phyloP scores from a whole-genome alignment of 2,113 vertebrate genomes.

The Myotis yumanensis region DNA sequence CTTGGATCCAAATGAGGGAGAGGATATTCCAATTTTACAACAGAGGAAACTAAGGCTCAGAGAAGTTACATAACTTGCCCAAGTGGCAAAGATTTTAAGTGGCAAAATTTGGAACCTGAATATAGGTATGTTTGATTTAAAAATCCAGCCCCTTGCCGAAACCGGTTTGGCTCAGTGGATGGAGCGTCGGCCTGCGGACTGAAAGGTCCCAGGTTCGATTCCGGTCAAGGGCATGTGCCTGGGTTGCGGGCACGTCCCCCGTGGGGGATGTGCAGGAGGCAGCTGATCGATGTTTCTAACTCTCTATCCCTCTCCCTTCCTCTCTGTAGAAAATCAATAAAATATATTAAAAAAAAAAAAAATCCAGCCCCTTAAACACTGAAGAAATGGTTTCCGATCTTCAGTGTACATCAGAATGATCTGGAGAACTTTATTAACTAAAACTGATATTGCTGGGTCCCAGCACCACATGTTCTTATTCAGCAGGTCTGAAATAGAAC shows the following conservation, averaged over 20 bases:
- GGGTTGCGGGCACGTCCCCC: too few species aligned
- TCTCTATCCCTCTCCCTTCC: too few species aligned
- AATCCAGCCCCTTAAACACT: not conserved
- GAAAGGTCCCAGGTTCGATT: too few species aligned
- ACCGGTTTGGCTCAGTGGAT: too few species aligned
- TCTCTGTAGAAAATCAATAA: too few species aligned
- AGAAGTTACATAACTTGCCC: not conserved
- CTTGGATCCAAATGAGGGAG: not conserved
- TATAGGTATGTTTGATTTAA: constrained; percentile 4
- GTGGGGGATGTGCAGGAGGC: too few species aligned
- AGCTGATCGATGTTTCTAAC: too few species aligned
- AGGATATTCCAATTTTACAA: not conserved
- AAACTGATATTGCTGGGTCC: not conserved
- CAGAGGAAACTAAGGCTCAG: not conserved
- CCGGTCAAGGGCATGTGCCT: too few species aligned
- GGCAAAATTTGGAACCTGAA: constrained; percentile 15
- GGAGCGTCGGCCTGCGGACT: too few species aligned
- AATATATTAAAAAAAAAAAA: too few species aligned
- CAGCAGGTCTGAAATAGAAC: not conserved
- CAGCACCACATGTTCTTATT: not conserved
- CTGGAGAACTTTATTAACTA: not conserved
- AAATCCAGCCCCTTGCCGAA: constrained; percentile 43
- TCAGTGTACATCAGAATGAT: not conserved
- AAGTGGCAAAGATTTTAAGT: not conserved
- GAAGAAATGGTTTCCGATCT: not conserved